A percentile compares a stretch with the other conserved stretches of the same genome.
Evolutionary conservation across 2,113 vertebrate genomes (phyloP).

Genomic region (Microcebus lehilahytsara): DNA sequence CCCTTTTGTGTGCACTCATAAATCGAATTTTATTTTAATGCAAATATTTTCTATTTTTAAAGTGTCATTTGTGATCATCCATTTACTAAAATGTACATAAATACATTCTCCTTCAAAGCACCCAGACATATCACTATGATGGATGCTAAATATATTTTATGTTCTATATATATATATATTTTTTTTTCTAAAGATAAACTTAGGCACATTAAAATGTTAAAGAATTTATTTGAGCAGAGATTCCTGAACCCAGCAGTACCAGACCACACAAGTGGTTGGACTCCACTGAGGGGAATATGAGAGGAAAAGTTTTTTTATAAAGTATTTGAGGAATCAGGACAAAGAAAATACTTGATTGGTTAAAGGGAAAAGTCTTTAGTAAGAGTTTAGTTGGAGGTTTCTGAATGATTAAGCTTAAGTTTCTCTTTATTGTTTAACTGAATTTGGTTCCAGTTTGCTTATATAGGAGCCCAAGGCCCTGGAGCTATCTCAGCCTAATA

Average conservation of each 20-base stretch:
- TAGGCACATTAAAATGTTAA: background rate
- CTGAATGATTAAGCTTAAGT: background rate
- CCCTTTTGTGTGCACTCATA: background rate
- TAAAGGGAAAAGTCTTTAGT: background rate
- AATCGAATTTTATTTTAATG: constrained; percentile 22
- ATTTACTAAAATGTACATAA: background rate
- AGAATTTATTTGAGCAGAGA: background rate
- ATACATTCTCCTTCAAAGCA: background rate
- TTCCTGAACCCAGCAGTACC: background rate
- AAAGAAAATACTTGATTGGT: background rate
- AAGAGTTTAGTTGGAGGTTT: background rate
- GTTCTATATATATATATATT: background rate
- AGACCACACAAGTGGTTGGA: background rate
- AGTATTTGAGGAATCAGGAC: background rate
- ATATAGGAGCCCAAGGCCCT: background rate
- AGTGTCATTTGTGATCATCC: background rate
- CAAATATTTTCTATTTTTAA: constrained; percentile 37
- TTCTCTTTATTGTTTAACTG: background rate
- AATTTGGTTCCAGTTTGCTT: background rate
- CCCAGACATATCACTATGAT: background rate
- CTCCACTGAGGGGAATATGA: background rate
- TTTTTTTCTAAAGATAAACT: background rate
- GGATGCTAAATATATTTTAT: background rate
- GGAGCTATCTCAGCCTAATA: background rate
- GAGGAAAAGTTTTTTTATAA: background rate